phyloP scores from a whole-genome alignment of 30 jellyfish, hydroid and myxozoan genomes.

The Hydractinia echinata region DNA sequence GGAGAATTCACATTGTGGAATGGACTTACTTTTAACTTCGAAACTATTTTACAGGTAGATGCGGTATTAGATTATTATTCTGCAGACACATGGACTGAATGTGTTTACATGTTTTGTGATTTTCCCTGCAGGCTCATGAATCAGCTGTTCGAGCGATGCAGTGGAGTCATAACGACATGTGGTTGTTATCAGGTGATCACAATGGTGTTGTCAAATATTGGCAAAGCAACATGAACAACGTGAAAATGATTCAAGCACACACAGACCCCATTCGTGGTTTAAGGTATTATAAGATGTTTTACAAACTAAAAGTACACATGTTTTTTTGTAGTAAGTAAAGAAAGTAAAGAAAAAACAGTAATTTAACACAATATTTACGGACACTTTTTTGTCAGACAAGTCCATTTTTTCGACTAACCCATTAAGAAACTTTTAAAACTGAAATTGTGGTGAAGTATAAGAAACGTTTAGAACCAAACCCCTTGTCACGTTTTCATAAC shows the following conservation, averaged over 20 bases:
- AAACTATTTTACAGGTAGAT: conserved; percentile 82
- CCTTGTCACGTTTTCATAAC: no score
- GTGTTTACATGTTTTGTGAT: not conserved
- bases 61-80: not conserved
- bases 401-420: no score
- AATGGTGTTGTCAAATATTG: conserved; percentile 86
- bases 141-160: conserved; percentile 93
- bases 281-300: conserved; percentile 43
- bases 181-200: conserved; percentile 96
- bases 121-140: conserved; percentile 81
- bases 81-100: not conserved
- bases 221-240: conserved; percentile 96
- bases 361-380: no score
- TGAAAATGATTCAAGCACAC: conserved; percentile 80
- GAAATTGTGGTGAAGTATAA: no score
- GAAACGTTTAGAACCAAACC: no score
- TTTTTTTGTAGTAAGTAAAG: no score
- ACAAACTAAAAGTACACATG: no score
- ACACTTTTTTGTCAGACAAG: no score
- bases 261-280: conserved; percentile 94
- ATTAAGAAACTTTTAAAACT: no score
- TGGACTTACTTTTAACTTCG: conserved; percentile 81
- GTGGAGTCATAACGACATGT: conserved; percentile 95
- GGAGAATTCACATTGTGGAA: conserved; percentile 97
- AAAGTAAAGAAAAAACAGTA: no score